Evolutionary conservation across 2,888 invertebrate genomes (phyloP), one percentile per base, ranked within the genome.

Genomic region (Hymenopus coronatus): DNA sequence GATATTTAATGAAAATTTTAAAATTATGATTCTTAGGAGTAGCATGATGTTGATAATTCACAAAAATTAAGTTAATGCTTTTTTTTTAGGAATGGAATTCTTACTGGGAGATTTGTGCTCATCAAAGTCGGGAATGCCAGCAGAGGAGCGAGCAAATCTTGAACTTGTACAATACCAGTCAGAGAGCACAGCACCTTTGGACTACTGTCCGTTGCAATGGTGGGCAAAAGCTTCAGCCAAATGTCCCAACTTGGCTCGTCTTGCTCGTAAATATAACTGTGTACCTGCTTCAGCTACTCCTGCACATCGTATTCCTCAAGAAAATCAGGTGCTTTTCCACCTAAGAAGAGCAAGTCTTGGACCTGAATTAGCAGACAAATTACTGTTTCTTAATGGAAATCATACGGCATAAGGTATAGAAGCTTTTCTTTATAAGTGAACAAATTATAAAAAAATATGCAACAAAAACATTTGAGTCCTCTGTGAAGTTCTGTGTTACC

Each of bases 161-260:
- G 94, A 94, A 90, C 91, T 94, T 40, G 93, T 93, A 2, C 94
- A 94, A 88, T 94, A 94, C 91, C 93, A 94, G 88, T 93, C 93
- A 2, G 94, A 94, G 90, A 91, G 92, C 1, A 93, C 93, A 4
- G 94, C 94, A 27, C 91, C 93, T 12, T 91, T 94, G 0, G 93
- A 94, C 91, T 93, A 92, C 88, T 94, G 94, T 90, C 94, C 94
- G 2, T 91, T 94, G n/a, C 92, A 93, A 85, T 94, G 94, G 94
- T 94, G 94, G 94, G 87, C 90, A 12, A 88, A 92, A 90, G 92
- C 92, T 4, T 91, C 92, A 1, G 92, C 92, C 3, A 93, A 94
- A 90, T 94, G 93, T 90, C 93, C 94, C 20, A 93, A 93, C 90
- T 91, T 94, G 28, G 92, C 93, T 3, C 92, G 92, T 84, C 90